These are phyloP conservation scores for Polyommatus iphigenia DNA, from an alignment of 2,888 invertebrate species.

Conservation along the genomic window DNA sequence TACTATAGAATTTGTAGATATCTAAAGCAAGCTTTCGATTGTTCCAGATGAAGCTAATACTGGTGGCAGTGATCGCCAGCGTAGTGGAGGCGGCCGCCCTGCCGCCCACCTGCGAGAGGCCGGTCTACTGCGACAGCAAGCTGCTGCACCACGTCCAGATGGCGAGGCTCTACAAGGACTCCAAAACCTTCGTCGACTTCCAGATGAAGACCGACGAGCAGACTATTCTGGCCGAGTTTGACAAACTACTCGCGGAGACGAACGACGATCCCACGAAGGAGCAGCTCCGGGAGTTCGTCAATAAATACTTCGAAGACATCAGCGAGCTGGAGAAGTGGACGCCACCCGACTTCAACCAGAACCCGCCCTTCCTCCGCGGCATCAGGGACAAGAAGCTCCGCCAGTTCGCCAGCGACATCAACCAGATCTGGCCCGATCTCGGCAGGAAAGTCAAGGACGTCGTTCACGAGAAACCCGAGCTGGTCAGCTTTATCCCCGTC, in stretches of 20 bases:
- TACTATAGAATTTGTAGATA: not conserved
- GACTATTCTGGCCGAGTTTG: slow-evolving; percentile 79
- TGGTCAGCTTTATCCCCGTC: slow-evolving; percentile 84
- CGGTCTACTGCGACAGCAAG: slow-evolving; percentile 87
- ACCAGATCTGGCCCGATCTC: slow-evolving; percentile 82
- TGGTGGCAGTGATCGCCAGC: slow-evolving; percentile 44
- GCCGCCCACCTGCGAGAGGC: slow-evolving; percentile 74
- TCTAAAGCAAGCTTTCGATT: slow-evolving; percentile 37
- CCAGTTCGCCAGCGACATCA: slow-evolving; percentile 82
- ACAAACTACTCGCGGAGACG: slow-evolving; percentile 74
- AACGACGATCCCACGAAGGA: slow-evolving; percentile 68
- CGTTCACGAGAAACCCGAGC: slow-evolving; percentile 76
- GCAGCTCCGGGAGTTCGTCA: slow-evolving; percentile 77
- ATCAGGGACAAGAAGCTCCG: slow-evolving; percentile 80
- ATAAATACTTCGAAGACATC: slow-evolving; percentile 78
- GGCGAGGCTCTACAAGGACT: slow-evolving; percentile 84
- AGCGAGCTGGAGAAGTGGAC: slow-evolving; percentile 81
- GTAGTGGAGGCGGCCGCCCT: slow-evolving; percentile 51
- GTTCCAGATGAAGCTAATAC: slow-evolving; percentile 63
- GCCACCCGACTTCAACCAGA: slow-evolving; percentile 78
- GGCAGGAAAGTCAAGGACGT: slow-evolving; percentile 81
- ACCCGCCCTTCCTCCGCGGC: slow-evolving; percentile 80
- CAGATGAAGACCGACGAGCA: slow-evolving; percentile 82
- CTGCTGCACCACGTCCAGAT: slow-evolving; percentile 87
- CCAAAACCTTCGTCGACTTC: slow-evolving; percentile 92